phyloP scores from a whole-genome alignment of 2,888 invertebrate genomes.

The Limenitis camilla region DNA sequence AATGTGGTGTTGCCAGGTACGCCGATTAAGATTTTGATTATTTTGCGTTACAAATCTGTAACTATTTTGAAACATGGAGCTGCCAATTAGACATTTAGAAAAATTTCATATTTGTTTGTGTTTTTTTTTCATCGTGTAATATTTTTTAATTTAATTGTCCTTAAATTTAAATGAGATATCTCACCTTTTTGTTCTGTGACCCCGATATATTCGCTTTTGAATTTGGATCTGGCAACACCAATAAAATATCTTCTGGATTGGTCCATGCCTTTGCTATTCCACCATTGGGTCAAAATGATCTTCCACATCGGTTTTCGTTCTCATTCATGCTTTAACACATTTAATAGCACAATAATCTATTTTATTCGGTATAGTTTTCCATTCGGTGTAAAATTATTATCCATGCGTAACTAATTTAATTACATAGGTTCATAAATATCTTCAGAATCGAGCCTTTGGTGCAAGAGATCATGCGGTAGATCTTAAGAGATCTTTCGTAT shows the following conservation, averaged over 20 bases:
- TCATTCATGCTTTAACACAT: constrained; percentile 4
- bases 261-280: constrained; percentile 8
- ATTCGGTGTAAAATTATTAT: no score
- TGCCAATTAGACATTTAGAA: no score
- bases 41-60: no score
- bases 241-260: constrained; percentile 1
- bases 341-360: background rate
- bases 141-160: no score
- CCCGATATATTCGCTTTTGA: no score
- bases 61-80: no score
- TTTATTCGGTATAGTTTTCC: background rate
- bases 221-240: constrained; percentile 3
- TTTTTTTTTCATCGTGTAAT: no score
- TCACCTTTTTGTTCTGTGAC: background rate
- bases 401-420: background rate
- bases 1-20: constrained; percentile 1
- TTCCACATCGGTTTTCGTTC: background rate
- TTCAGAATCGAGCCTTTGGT: constrained; percentile 9
- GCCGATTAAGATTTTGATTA: background rate
- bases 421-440: background rate
- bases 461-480: constrained; percentile 37
- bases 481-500: constrained; percentile 9
- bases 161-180: background rate
- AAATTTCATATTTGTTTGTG: no score
- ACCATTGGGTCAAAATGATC: constrained; percentile 10